A percentile compares a stretch with the other conserved stretches of the same genome.
Conservation (phyloP, 2,113 vertebrate species). For the Rhinopomastus cyanomelas region DNA sequence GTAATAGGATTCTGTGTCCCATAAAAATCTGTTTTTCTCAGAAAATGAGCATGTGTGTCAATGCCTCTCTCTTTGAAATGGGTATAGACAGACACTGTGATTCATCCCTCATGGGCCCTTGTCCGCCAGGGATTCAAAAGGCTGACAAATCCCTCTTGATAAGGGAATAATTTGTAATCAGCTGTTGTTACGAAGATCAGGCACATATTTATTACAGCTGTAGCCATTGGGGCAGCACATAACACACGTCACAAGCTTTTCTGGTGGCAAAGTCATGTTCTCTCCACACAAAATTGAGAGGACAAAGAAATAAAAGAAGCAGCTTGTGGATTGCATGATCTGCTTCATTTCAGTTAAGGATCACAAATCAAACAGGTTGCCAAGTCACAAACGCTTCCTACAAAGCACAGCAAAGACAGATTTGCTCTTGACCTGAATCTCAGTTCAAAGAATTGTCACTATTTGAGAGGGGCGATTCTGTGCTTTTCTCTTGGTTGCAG, state of each 20-base stretch:
- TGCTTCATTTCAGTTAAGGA: constrained; percentile 24
- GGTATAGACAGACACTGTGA: constrained; percentile 4
- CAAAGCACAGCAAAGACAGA: not conserved
- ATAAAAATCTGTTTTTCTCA: constrained; percentile 34
- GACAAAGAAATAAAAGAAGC: not conserved
- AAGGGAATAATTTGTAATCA: constrained; percentile 33
- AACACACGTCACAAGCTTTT: not conserved
- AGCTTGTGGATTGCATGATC: not conserved
- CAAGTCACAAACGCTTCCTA: not conserved
- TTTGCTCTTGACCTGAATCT: not conserved
- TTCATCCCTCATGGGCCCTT: not conserved
- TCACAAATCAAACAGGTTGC: constrained; percentile 21
- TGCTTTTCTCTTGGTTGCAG: not conserved
- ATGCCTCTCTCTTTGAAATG: not conserved
- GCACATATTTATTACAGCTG: constrained; percentile 15
- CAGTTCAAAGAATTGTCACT: not conserved
- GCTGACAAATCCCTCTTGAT: constrained; percentile 11
- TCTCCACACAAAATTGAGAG: not conserved
- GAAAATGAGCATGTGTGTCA: not conserved
- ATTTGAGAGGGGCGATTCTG: not conserved
- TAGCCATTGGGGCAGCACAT: not conserved
- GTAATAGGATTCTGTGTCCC: not conserved
- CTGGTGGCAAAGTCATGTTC: not conserved
- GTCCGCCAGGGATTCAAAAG: not conserved
- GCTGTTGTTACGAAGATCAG: not conserved